phyloP scores from a whole-genome alignment of 1,140 invertebrate genomes.

The Vollenhovia emeryi region DNA sequence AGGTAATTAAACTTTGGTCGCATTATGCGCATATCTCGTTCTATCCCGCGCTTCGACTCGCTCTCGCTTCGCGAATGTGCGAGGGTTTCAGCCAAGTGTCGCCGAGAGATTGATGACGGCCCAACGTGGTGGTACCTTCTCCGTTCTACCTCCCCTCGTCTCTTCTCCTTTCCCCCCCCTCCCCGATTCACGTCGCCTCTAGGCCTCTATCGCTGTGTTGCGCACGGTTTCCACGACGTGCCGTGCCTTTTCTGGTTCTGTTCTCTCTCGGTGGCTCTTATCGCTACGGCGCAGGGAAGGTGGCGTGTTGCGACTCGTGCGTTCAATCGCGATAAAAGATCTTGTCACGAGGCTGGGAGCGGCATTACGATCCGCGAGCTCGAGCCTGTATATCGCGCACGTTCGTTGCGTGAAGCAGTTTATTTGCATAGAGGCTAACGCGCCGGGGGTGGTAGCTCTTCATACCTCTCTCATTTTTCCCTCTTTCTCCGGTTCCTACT shows the following conservation, averaged over 20 bases:
- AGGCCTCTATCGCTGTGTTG: slow-evolving; percentile 52
- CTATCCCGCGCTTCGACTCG: slow-evolving; percentile 15
- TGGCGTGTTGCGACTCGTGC: slow-evolving; percentile 78
- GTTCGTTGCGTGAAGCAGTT: slow-evolving; percentile 52
- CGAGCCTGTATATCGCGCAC: slow-evolving; percentile 67
- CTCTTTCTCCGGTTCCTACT: slow-evolving; percentile 10
- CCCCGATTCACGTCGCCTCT: slow-evolving; percentile 23
- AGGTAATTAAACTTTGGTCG: slow-evolving; percentile 84
- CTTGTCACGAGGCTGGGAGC: slow-evolving; percentile 79
- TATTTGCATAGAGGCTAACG: slow-evolving; percentile 79
- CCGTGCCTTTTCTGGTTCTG: slow-evolving; percentile 69
- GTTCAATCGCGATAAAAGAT: slow-evolving; percentile 83
- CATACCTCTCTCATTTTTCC: slow-evolving; percentile 74
- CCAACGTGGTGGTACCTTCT: slow-evolving; percentile 60
- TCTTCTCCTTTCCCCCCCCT: slow-evolving; percentile 35
- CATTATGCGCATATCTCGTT: slow-evolving; percentile 73
- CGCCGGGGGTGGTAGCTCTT: slow-evolving; percentile 44
- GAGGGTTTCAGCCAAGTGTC: slow-evolving; percentile 67
- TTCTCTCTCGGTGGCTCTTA: slow-evolving; percentile 73
- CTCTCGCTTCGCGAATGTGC: slow-evolving; percentile 14
- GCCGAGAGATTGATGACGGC: slow-evolving; percentile 78
- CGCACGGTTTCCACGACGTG: slow-evolving; percentile 65
- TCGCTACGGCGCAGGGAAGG: slow-evolving; percentile 76
- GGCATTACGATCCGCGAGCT: slow-evolving; percentile 76
- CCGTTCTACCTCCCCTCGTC: slow-evolving; percentile 53